Base-by-base conservation (phyloP, 1,140 invertebrate species). In the Dendroctonus valens region DNA sequence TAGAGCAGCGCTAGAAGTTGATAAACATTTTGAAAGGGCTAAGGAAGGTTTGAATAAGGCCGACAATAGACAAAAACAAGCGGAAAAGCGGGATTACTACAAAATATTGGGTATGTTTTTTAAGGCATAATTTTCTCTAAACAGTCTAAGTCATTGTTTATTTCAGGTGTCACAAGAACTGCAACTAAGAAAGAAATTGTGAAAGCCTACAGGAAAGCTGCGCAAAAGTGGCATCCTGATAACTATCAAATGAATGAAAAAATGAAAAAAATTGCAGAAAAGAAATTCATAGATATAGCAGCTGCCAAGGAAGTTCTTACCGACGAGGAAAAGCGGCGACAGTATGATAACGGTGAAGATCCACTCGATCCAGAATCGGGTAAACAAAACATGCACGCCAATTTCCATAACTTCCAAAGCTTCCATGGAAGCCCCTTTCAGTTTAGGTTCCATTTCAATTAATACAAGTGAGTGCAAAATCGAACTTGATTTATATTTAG, bases 181-280 rank as follows among this genome's bases (percentile, higher is more conserved):
- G 97, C 97, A 0, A 89, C 80, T 14, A 99, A 99, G 81, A 87
- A 89, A 74, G 94, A 98, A 79, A 96, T 99, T 12, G 83, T 89
- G 0, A 99, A 98, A 84, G 97, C 97, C 6, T 99, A 99, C 80
- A 86, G 97, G 69, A 98, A 98, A 85, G 86, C 94, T 58, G 97
- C 97, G 11, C 93, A 96, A 79, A 93, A 98, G 79, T 99, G 97
- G 96, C 97, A 99, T 84, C 97, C 97, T 0, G 97, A 99, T 80
- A 96, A 96, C 81, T 99, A 90, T 78, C 88, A 91, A 70, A 90
- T 87, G 6, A 91, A 95, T 57, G 92, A 94, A 72, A 87, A 88
- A 70, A 78, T 78, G 77, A 99, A 99, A 81, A 95, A 97, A 77
- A 83, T 89, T 40, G 97, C 98, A 0, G 92, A 99, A 78, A 97